These are phyloP conservation scores for Phalloptychus januarius DNA, from an alignment of 2,797 vertebrate genomes.

Conservation along the genomic window DNA sequence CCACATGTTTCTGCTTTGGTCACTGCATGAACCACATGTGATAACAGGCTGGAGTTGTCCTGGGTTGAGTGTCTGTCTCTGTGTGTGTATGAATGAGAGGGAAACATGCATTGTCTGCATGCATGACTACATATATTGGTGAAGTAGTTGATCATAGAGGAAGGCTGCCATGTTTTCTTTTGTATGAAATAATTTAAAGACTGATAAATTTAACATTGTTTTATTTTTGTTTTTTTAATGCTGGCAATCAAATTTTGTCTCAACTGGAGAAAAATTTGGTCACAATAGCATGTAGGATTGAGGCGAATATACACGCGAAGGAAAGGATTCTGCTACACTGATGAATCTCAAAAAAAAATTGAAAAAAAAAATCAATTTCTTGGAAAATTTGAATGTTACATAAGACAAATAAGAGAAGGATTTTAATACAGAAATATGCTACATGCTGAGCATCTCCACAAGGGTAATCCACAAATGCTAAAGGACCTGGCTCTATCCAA, in stretches of 20 bases:
- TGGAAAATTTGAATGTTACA: not conserved
- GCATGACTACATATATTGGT: conserved; percentile 25
- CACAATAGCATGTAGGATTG: conserved; percentile 56
- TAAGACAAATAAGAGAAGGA: not conserved
- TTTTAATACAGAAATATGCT: not conserved
- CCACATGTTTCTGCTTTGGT: conserved; percentile 54
- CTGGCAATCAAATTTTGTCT: conserved; percentile 36
- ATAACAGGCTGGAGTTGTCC: conserved; percentile 53
- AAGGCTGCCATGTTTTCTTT: conserved; percentile 64
- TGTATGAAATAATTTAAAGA: conserved; percentile 81
- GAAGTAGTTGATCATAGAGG: conserved; percentile 35
- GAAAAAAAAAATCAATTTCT: not conserved
- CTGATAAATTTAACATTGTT: conserved; percentile 67
- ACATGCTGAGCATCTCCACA: not conserved
- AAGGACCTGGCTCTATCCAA: not conserved
- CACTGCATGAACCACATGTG: conserved; percentile 77
- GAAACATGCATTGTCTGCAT: conserved; percentile 34
- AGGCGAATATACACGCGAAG: not conserved
- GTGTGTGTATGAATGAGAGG: conserved; percentile 18
- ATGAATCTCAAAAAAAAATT: not conserved
- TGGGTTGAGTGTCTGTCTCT: conserved; percentile 31
- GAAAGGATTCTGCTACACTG: not conserved
- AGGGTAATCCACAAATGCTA: not conserved
- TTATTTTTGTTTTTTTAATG: conserved; percentile 61
- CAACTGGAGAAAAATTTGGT: conserved; percentile 25